Evolutionary conservation across 1,140 invertebrate genomes (phyloP).

Genomic region (Orchestia grillus): DNA sequence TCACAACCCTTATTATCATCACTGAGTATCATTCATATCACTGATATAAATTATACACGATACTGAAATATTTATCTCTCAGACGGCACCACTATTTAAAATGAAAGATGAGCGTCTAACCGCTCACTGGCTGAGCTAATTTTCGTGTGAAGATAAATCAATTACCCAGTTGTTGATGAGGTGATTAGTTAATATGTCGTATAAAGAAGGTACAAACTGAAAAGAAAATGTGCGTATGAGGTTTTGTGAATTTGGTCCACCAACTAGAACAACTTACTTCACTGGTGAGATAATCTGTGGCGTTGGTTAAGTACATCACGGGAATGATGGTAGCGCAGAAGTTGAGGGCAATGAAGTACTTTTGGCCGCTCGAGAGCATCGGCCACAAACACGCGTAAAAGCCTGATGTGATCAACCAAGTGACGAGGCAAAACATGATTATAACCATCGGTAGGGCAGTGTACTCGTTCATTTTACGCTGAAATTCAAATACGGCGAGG

Average conservation of each 20-base stretch:
- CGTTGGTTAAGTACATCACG: conserved; percentile 35
- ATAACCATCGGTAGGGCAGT: conserved; percentile 8
- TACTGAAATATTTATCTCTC: not conserved
- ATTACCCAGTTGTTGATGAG: not conserved
- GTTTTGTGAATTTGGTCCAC: not conserved
- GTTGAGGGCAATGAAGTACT: not conserved
- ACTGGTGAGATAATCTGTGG: conserved; percentile 22
- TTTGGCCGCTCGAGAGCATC: not conserved
- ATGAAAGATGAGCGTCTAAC: not conserved
- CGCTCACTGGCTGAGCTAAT: too few relatives aligned
- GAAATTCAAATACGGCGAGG: not conserved
- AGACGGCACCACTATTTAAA: not conserved
- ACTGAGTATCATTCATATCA: not conserved
- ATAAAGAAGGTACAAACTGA: not conserved
- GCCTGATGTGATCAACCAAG: conserved; percentile 23
- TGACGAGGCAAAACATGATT: conserved; percentile 6
- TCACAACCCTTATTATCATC: too few relatives aligned
- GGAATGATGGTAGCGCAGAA: conserved; percentile 29
- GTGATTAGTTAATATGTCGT: not conserved
- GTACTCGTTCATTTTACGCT: not conserved
- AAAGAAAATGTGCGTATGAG: not conserved
- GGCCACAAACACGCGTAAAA: conserved; percentile 34
- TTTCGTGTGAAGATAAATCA: not conserved
- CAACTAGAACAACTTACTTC: not conserved
- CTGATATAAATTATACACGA: not conserved